Conservation (phyloP, 1,140 invertebrate species). For the Sipha flava region DNA sequence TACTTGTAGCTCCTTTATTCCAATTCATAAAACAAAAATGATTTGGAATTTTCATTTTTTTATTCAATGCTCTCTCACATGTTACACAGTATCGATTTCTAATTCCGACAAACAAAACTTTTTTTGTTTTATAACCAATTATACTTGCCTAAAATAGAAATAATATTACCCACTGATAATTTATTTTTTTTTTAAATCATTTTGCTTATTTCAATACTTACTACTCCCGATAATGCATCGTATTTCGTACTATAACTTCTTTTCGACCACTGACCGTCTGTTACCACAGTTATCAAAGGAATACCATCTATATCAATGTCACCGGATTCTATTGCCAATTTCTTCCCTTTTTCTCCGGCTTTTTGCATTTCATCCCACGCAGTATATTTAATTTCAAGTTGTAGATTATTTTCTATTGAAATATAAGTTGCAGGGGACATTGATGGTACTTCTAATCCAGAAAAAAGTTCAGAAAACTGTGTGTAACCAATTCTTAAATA, state of each 20-base stretch:
- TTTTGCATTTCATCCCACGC: constrained; percentile 21
- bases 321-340: constrained; percentile 34
- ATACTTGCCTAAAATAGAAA: neutral
- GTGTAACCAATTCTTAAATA: neutral
- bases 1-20: constrained; percentile 35
- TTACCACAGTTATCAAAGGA: constrained; percentile 15
- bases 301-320: constrained; percentile 35
- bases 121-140: neutral
- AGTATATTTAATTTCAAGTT: neutral
- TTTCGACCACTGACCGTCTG: constrained; percentile 33
- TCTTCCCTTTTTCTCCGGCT: constrained; percentile 35
- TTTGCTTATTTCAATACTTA: no score
- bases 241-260: constrained; percentile 40
- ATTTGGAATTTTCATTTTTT: neutral
- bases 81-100: neutral
- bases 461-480: neutral
- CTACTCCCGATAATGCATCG: constrained; percentile 36
- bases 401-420: neutral
- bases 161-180: neutral
- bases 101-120: no score
- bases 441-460: neutral
- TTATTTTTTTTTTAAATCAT: no score
- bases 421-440: neutral
- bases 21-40: constrained; percentile 41
- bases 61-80: neutral